These are phyloP conservation scores for Diachasmimorpha longicaudata DNA, from an alignment of 1,140 invertebrate species.

Conservation along the genomic window DNA sequence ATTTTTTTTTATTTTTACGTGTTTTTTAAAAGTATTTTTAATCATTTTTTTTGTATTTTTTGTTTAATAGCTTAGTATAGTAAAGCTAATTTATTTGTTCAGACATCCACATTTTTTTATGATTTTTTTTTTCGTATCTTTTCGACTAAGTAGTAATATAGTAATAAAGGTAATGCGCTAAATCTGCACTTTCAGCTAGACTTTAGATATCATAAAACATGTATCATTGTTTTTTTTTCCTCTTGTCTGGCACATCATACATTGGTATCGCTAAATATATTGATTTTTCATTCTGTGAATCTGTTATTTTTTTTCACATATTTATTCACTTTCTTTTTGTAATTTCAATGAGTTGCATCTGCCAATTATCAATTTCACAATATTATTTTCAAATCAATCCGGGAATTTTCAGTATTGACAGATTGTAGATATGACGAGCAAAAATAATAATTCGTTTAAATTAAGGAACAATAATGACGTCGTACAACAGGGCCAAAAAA, in stretches of 20 bases:
- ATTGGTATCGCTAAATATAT: slow-evolving; percentile 63
- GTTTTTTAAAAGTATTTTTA: slow-evolving; percentile 38
- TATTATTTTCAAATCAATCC: background rate
- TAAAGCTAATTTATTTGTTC: slow-evolving; percentile 64
- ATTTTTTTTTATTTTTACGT: slow-evolving; percentile 47
- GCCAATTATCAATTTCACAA: background rate
- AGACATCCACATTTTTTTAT: slow-evolving; percentile 58
- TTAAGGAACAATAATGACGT: background rate
- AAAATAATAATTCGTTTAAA: background rate
- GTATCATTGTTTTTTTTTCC: slow-evolving; percentile 40
- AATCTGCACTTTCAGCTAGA: slow-evolving; percentile 63
- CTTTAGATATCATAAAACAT: slow-evolving; percentile 59
- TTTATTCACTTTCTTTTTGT: background rate
- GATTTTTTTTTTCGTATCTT: slow-evolving; percentile 5
- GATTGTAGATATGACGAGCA: background rate
- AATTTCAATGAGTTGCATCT: background rate
- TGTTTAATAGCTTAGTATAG: slow-evolving; percentile 62
- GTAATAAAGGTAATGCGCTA: slow-evolving; percentile 60
- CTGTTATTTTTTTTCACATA: slow-evolving; percentile 46
- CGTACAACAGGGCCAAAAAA: background rate
- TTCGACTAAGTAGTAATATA: slow-evolving; percentile 63
- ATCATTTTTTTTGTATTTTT: slow-evolving; percentile 43
- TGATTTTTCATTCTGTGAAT: slow-evolving; percentile 24
- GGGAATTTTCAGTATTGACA: background rate
- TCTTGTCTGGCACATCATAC: slow-evolving; percentile 62